Base-by-base conservation (phyloP, 1,140 invertebrate species). In the Megalonaias nervosa region DNA sequence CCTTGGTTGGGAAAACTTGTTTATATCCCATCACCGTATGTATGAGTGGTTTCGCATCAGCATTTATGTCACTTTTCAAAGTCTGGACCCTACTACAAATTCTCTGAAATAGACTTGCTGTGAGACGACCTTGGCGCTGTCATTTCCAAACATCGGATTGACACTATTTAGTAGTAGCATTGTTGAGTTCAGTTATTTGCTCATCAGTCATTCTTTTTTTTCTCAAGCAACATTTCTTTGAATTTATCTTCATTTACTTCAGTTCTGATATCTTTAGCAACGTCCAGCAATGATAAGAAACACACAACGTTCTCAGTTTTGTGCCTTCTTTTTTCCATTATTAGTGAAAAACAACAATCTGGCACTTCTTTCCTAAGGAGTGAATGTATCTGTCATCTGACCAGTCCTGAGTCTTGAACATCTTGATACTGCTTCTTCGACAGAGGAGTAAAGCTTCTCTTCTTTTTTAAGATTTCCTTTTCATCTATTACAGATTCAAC, bases 41-140 rank as follows among this genome's bases (percentile, higher is more conserved):
- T 17, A 72, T 56, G 15, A 73, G 21, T 17, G 64, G 15, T 26
- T 38, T 21, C 6, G 71, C 17, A 60, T 73, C 71, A 55, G 64
- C 48, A 26, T 57, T 12, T 19, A 57, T 13, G 48, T 79, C 56
- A 17, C 67, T 68, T 70, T 14, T 56, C 55, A 79, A n/a, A 5
- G 71, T 70, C 3, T 68, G 57, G 11, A 74, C 65, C 57, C 66
- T 38, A 16, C 13, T 61, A 56, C 31, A 38, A 17, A 79, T 62
- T 26, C 71, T 26, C 9, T 79, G 57, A 65, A 73, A 73, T 26
- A 64, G 69, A 38, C 65, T 62, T 9, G 77, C 71, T 12, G 71
- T 79, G 31, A 74, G 58, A 31, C 77, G 48, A 14, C 66, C 71
- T 69, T 74, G 69, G 23, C 66, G 16, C 19, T 70, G 66, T n/a